Conservation (phyloP, 2,797 vertebrate genomes). For the Gambusia yucatana region DNA sequence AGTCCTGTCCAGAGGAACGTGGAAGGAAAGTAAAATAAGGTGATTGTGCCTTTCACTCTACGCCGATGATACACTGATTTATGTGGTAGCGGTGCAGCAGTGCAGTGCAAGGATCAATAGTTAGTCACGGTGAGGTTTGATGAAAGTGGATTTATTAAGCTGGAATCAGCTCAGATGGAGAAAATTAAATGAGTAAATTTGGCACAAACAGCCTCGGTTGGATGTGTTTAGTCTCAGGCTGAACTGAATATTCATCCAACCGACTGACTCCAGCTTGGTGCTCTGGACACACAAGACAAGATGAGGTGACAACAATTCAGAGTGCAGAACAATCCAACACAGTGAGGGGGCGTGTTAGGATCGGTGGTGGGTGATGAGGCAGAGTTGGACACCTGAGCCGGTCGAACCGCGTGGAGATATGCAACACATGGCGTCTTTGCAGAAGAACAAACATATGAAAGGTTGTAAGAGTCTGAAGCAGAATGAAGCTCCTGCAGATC, state of each 20-base stretch:
- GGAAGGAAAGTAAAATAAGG: not conserved
- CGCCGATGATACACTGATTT: not conserved
- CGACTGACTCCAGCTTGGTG: constrained; percentile 10
- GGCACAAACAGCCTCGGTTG: not conserved
- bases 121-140: not conserved
- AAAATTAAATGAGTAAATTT: not conserved
- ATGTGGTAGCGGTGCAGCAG: not conserved
- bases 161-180: not conserved
- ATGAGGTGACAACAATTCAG: constrained; percentile 2
- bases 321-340: constrained; percentile 52
- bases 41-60: not conserved
- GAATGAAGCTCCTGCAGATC: constrained; percentile 34
- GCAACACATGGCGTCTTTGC: constrained; percentile 71
- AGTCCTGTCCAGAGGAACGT: not conserved
- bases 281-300: constrained; percentile 16
- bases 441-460: constrained; percentile 70
- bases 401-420: constrained; percentile 60
- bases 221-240: not conserved
- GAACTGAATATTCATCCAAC: not conserved
- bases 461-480: constrained; percentile 53
- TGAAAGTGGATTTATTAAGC: not conserved
- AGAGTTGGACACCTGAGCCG: constrained; percentile 75
- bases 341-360: constrained; percentile 52
- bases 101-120: not conserved
- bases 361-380: constrained; percentile 54